Percentiles rank a stretch among this genome's conserved stretches.
Evolutionary conservation across 30 jellyfish, hydroid and myxozoan genomes (phyloP).

Genomic region (Catostylus mosaicus): DNA sequence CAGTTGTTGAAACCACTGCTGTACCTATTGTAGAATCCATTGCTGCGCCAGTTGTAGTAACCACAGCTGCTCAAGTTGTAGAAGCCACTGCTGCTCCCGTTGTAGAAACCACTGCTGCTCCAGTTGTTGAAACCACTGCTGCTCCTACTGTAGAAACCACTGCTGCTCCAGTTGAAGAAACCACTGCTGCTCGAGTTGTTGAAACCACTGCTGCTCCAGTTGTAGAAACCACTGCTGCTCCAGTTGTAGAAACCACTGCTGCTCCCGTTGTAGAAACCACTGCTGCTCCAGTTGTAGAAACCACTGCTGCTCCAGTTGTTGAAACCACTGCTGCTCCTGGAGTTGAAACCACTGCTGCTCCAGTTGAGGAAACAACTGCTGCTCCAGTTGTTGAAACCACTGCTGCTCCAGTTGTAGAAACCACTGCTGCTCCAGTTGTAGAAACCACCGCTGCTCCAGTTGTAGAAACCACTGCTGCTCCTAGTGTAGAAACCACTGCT

Average conservation of each 20-base stretch:
- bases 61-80: constrained; percentile 15
- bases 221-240: neutral
- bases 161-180: constrained; percentile 14
- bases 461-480: constrained; percentile 11
- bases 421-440: constrained; percentile 22
- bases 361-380: constrained; percentile 9
- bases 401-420: constrained; percentile 2
- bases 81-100: constrained; percentile 1
- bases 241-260: constrained; percentile 3
- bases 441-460: constrained; percentile 20
- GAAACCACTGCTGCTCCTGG: constrained; percentile 8
- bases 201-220: constrained; percentile 37
- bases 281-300: constrained; percentile 26
- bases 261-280: constrained; percentile 26
- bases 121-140: constrained; percentile 40
- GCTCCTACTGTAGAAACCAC: constrained; percentile 27
- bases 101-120: constrained; percentile 40
- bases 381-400: constrained; percentile 36
- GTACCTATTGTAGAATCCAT: neutral
- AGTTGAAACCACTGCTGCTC: neutral
- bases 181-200: constrained; percentile 1
- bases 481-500: constrained; percentile 29
- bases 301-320: constrained; percentile 25
- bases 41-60: constrained; percentile 5
- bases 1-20: constrained; percentile 31